Evolutionary conservation across 2,888 invertebrate genomes (phyloP), one percentile per base, ranked within the genome.

Genomic region (Nymphalis urticae): DNA sequence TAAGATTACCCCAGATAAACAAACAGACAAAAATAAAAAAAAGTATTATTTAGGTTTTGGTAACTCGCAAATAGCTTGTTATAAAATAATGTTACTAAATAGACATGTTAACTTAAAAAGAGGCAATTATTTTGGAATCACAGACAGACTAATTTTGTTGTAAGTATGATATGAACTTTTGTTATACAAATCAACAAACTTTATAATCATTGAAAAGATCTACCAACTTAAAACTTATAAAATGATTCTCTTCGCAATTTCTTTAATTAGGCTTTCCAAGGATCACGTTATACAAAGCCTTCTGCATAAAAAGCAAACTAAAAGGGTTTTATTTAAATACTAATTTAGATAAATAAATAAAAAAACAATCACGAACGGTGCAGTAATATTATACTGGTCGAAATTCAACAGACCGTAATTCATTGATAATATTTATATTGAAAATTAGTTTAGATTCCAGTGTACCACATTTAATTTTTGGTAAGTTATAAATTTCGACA

Each of bases 191-290:
- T 51, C 10, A 53, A 16, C 32, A 50, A 62, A 50, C 62, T 62
- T 62, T 51, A 21, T 32, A 62, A 62, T 62, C 19, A 51, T 51
- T 51, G 17, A 54, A 32, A 54, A 54, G 54, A 27, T 27, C 27
- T 56, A 54, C 47, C 56, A 21, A 62, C 16, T 47, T 8, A 56
- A 64, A 64, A 24, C 56, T 64, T 56, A 27, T n/a, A 7, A 42
- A 64, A 36, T 42, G 10, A 32, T 60, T 60, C 59, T 60, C 47
- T 60, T 16, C 16, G 13, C 47, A 60, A 42, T 47, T 47, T 19
- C 47, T 47, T 19, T 60, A 60, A 32, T 32, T 27, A 54, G 16
- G 19, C 42, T 60, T 47, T 47, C 21, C 17, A 21, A 60, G 47
- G 47, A 3, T 60, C n/a, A 47, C 21, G 21, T 21, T 47, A 36